Evolutionary conservation across 2,113 vertebrate genomes (phyloP).

Genomic region (Petrocephalus microphthalmus): DNA sequence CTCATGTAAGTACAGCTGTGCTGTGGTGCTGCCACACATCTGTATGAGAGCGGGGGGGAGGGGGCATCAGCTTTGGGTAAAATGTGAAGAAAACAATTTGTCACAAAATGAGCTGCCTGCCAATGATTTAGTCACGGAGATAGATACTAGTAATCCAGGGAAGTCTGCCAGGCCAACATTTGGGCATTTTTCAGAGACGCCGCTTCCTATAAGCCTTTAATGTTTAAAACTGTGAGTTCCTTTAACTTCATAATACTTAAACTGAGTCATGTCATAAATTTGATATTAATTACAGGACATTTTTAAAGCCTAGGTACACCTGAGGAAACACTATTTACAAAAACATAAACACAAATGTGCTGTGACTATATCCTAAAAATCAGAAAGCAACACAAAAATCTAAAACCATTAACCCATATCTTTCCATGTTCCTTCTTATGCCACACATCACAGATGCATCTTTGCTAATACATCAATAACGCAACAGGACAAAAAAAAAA

Average conservation of each 20-base stretch:
- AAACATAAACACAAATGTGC: neutral
- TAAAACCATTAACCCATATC: neutral
- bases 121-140: neutral
- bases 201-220: neutral
- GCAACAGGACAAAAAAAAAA: neutral
- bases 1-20: slow-evolving; percentile 4
- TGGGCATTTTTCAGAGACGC: neutral
- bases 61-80: neutral
- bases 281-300: neutral
- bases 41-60: neutral
- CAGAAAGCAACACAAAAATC: neutral
- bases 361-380: neutral
- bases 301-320: neutral
- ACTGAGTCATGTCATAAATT: neutral
- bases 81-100: neutral
- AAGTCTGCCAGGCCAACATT: neutral
- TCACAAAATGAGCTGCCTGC: neutral
- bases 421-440: neutral
- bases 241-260: neutral
- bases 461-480: neutral
- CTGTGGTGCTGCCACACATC: slow-evolving; percentile 2
- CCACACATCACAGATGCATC: neutral
- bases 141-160: neutral
- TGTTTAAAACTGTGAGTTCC: neutral
- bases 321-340: neutral